Conservation (phyloP, 2,888 invertebrate genomes). For the Tetranychus truncatus region DNA sequence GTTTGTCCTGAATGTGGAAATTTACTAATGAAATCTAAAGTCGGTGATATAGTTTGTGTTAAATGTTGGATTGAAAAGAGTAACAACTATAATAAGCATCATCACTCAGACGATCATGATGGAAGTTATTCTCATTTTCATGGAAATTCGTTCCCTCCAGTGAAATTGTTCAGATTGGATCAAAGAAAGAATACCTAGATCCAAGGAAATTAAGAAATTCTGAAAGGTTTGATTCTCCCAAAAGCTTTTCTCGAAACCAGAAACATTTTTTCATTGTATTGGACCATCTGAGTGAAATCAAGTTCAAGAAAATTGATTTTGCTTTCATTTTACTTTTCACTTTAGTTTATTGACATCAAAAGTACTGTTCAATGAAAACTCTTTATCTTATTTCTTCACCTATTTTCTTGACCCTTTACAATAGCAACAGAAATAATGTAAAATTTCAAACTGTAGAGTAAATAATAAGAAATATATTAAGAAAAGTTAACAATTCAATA, state of each 20-base stretch:
- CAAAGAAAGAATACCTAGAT: too few relatives aligned
- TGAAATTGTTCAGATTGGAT: too few relatives aligned
- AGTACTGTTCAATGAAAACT: neutral
- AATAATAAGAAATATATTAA: neutral
- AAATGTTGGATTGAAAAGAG: neutral
- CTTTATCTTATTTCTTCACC: too few relatives aligned
- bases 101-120: neutral
- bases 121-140: neutral
- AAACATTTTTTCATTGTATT: neutral
- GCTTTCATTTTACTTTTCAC: neutral
- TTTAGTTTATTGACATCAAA: neutral
- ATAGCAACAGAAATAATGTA: too few relatives aligned
- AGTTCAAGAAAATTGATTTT: neutral
- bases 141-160: neutral
- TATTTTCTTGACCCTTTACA: too few relatives aligned
- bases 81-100: neutral
- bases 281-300: neutral
- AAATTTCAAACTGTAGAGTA: neutral
- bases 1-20: neutral
- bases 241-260: neutral
- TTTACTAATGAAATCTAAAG: neutral
- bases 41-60: neutral
- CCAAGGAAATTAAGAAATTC: too few relatives aligned
- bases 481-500: neutral
- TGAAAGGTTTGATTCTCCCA: too few relatives aligned